phyloP scores from a whole-genome alignment of 92 coral and sea anemone genomes.

The Parazoanthus swiftii region DNA sequence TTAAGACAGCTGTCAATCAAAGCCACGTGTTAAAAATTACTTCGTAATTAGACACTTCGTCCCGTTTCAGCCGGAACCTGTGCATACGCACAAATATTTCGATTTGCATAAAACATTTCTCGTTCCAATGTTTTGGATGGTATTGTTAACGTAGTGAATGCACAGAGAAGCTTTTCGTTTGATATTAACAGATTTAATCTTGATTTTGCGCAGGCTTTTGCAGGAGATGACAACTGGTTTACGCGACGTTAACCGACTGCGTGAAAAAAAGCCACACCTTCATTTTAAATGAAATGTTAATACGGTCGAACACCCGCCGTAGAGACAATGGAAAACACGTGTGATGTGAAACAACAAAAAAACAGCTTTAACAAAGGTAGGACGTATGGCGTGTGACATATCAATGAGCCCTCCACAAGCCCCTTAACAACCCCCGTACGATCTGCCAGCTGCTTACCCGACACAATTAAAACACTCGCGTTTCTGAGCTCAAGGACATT shows the following conservation, averaged over 20 bases:
- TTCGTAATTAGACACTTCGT: constrained; percentile 85
- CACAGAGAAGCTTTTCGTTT: not conserved
- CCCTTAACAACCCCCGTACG: constrained; percentile 95
- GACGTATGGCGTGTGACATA: constrained; percentile 97
- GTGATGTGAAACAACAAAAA: constrained; percentile 95
- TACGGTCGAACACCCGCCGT: constrained; percentile 77
- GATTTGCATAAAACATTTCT: constrained; percentile 72
- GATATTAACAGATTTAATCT: constrained; percentile 14
- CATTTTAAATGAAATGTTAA: constrained; percentile 90
- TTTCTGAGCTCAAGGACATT: constrained; percentile 83
- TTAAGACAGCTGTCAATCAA: constrained; percentile 87
- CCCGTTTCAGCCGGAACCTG: constrained; percentile 85
- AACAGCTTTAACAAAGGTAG: constrained; percentile 96
- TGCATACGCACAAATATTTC: constrained; percentile 78
- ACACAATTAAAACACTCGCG: constrained; percentile 99
- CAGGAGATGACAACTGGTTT: constrained; percentile 26
- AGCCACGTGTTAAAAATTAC: constrained; percentile 95
- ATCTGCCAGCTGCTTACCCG: constrained; percentile 69
- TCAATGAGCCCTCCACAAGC: constrained; percentile 90
- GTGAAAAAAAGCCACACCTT: constrained; percentile 58
- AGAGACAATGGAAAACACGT: constrained; percentile 94
- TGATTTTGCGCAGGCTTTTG: not conserved
- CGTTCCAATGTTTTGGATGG: constrained; percentile 58
- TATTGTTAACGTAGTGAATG: not conserved
- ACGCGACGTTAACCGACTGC: constrained; percentile 42